phyloP scores from a whole-genome alignment of 2,113 vertebrate genomes.

The Xenus cinereus region DNA sequence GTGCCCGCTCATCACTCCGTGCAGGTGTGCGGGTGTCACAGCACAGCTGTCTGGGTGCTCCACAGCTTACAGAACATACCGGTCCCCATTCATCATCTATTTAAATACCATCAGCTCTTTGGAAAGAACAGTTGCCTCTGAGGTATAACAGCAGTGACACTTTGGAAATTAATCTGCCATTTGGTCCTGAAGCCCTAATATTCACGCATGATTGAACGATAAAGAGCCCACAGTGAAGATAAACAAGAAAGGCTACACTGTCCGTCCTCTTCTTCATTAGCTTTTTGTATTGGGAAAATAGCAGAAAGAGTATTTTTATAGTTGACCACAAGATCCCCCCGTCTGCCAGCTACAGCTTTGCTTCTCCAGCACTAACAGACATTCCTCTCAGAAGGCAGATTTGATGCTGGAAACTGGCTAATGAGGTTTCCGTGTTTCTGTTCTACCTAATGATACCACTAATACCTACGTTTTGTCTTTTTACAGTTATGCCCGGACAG shows the following conservation, averaged over 20 bases:
- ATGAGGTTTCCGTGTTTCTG: not conserved
- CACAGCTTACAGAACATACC: not conserved
- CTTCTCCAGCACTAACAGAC: not conserved
- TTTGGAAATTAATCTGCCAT: not conserved
- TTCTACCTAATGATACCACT: not conserved
- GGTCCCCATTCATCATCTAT: not conserved
- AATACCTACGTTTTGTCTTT: not conserved
- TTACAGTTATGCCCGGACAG: not conserved
- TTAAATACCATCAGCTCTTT: not conserved
- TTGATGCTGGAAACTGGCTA: not conserved
- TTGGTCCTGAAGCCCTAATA: not conserved
- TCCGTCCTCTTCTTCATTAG: not conserved
- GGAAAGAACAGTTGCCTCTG: not conserved
- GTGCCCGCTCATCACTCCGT: not conserved
- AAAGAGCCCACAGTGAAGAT: not conserved
- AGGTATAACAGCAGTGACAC: not conserved
- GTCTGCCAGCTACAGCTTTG: not conserved
- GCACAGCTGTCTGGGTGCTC: not conserved
- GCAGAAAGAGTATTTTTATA: not conserved
- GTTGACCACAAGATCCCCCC: not conserved
- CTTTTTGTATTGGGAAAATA: not conserved
- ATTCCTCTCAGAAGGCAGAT: not conserved
- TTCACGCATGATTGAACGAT: not conserved
- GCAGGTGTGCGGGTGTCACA: fast-evolving
- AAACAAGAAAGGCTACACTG: not conserved